Evolutionary conservation across 2,797 vertebrate genomes (phyloP), one percentile per base, ranked within the genome.

Genomic region (Epinephelus coioides): DNA sequence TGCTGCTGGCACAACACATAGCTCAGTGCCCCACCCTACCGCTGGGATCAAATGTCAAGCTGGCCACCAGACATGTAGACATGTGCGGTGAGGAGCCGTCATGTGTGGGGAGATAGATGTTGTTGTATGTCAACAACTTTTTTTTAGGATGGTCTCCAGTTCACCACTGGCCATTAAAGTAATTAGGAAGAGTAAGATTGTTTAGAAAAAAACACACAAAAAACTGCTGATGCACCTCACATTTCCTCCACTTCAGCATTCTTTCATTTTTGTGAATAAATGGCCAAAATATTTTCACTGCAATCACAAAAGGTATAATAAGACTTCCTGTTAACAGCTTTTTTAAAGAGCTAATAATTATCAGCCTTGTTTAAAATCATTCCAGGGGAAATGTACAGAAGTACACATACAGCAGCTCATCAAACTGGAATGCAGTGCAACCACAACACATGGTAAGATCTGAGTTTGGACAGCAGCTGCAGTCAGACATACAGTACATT

Each of bases 41-140:
- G 55, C 66, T 65, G 30, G 49, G 84, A 86, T 89, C 82, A 75
- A 27, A 87, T 87, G 83, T 84, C 84, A 69, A 50, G 59, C 74
- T 47, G 73, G 69, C 73, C 75, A 74, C 71, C 66, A 77, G 77
- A 72, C 76, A 51, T 44, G 51, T 11, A 25, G 72, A 72, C 30
- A 19, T 12, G 19, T 72, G 80, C 73, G 47, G 25, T 4, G 18
- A 30, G 53, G 44, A 40, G 57, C 30, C 5, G 2, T 2, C 53
- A 27, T 61, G 63, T 55, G 55, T 53, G 49, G 49, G 8, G 14
- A n/a, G 18, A 67, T 18, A 47, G 27, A 55, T 55, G 19, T 19
- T 57, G 30, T 12, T 50, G 23, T 21, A 6, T 69, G 74, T 81
- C 65, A 43, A 51, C 38, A 68, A 34, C 30, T 6, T 54, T 64